Percentiles rank a stretch among this genome's conserved stretches.
These are phyloP conservation scores for Mycalesis mineus DNA, from an alignment of 2,888 invertebrate species.

Conservation along the genomic window DNA sequence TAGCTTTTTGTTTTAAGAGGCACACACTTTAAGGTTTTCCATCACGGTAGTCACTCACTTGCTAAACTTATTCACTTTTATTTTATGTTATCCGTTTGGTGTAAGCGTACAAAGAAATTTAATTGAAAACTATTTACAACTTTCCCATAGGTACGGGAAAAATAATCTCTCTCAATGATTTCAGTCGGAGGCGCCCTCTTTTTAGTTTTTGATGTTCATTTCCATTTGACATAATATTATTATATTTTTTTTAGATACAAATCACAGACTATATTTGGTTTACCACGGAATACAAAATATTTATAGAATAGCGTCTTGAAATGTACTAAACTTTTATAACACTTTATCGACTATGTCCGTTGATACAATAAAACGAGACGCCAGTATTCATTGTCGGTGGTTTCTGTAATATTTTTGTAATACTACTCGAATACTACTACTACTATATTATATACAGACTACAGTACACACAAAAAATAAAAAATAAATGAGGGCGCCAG, in stretches of 20 bases:
- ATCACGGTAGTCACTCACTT: conserved; percentile 59
- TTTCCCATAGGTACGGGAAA: conserved; percentile 64
- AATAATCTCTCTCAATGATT: conserved; percentile 36
- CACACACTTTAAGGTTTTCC: conserved; percentile 57
- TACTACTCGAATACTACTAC: too few relatives aligned
- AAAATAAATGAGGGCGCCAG: too few relatives aligned
- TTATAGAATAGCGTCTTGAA: too few relatives aligned
- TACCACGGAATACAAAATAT: too few relatives aligned
- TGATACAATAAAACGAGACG: too few relatives aligned
- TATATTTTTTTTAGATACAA: conserved; percentile 8
- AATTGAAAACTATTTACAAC: conserved; percentile 73
- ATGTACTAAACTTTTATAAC: too few relatives aligned
- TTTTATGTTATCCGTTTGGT: conserved; percentile 41
- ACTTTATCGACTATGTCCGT: too few relatives aligned
- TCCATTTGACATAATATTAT: conserved; percentile 21
- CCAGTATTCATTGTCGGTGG: too few relatives aligned
- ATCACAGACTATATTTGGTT: not conserved
- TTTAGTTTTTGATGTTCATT: conserved; percentile 21
- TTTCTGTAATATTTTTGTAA: too few relatives aligned
- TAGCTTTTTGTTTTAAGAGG: conserved; percentile 76
- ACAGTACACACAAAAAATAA: too few relatives aligned
- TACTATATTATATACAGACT: too few relatives aligned
- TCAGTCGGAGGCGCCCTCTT: conserved; percentile 36
- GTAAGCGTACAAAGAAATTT: conserved; percentile 47
- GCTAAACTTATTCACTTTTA: conserved; percentile 53